These are phyloP conservation scores for Redunca redunca DNA, from an alignment of 2,113 vertebrate species.

Conservation along the genomic window DNA sequence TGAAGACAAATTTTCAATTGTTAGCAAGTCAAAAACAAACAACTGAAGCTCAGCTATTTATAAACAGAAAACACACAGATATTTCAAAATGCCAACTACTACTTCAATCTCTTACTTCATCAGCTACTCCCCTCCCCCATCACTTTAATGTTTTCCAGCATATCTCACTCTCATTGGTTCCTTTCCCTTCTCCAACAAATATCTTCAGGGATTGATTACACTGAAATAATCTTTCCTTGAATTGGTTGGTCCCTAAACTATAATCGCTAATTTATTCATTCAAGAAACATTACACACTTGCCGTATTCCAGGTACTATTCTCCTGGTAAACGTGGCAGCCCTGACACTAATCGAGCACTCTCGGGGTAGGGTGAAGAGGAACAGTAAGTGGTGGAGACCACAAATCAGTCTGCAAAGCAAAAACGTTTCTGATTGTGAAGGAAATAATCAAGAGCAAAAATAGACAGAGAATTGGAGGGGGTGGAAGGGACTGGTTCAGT, in stretches of 20 bases:
- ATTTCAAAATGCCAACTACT: not conserved
- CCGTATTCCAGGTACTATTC: not conserved
- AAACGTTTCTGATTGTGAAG: not conserved
- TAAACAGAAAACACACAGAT: not conserved
- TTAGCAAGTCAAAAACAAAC: not conserved
- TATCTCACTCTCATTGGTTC: not conserved
- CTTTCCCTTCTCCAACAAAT: not conserved
- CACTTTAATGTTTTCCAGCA: not conserved
- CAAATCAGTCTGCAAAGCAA: not conserved
- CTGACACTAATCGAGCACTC: not conserved
- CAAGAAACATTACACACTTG: not conserved
- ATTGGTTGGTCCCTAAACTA: not conserved
- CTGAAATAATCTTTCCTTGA: not conserved
- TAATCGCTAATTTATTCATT: not conserved
- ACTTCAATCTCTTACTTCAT: not conserved
- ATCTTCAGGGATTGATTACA: not conserved
- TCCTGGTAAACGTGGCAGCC: not conserved
- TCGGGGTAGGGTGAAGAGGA: not conserved
- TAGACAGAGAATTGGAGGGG: not conserved
- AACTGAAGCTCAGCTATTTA: not conserved
- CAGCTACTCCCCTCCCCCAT: not conserved
- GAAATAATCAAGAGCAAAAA: not conserved
- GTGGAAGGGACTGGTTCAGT: not conserved
- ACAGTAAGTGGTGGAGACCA: not conserved
- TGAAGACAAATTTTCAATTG: constrained; percentile 9